These are phyloP conservation scores for Coptodon bakossiorum DNA, from an alignment of 2,113 vertebrate species.

Conservation along the genomic window DNA sequence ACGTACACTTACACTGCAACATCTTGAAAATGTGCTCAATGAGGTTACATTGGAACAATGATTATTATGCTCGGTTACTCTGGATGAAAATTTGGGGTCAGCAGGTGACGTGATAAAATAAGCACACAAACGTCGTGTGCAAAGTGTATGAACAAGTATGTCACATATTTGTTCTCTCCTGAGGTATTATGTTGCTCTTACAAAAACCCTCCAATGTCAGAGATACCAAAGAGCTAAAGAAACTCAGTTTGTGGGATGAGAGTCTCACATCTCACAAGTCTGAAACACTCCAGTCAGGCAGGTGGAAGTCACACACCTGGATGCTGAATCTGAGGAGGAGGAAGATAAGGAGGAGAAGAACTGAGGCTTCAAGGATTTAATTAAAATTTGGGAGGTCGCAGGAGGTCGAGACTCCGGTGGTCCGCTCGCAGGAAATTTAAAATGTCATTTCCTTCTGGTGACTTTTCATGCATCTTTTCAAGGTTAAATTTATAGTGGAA, in stretches of 20 bases:
- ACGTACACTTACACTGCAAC: background rate
- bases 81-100: background rate
- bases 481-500: fast-evolving
- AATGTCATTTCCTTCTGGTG: background rate
- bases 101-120: background rate
- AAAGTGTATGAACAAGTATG: background rate
- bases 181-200: fast-evolving
- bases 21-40: background rate
- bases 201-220: background rate
- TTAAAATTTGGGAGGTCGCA: background rate
- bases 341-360: fast-evolving
- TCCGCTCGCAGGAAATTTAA: background rate
- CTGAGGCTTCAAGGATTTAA: background rate
- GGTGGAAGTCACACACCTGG: background rate
- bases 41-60: fast-evolving
- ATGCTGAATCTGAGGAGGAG: background rate
- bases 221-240: background rate
- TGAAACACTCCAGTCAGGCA: background rate
- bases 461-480: background rate
- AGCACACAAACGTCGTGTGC: background rate
- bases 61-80: background rate
- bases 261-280: background rate
- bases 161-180: background rate
- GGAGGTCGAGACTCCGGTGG: background rate
- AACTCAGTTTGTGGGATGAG: background rate